A percentile compares a stretch with the other conserved stretches of the same genome.
These are phyloP conservation scores for Notothenia coriiceps DNA, from an alignment of 2,113 vertebrate genomes.

Conservation along the genomic window DNA sequence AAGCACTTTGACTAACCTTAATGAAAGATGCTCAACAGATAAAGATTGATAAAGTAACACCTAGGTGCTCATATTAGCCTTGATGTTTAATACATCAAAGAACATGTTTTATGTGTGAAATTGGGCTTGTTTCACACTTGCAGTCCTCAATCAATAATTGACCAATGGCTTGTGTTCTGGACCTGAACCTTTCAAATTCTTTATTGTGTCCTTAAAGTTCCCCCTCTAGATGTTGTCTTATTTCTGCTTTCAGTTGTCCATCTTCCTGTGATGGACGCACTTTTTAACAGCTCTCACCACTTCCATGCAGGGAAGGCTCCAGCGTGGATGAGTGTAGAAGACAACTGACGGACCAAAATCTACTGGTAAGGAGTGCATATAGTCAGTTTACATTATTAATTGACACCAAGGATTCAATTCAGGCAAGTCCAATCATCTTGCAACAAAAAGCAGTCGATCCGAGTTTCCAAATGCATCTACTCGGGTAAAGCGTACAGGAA, in stretches of 20 bases:
- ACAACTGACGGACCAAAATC: neutral
- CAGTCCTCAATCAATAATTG: too few relatives aligned
- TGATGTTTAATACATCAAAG: neutral
- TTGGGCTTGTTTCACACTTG: neutral
- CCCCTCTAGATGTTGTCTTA: neutral
- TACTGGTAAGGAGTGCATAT: neutral
- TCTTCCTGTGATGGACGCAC: neutral
- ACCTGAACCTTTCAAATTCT: too few relatives aligned
- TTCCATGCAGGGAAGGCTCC: neutral
- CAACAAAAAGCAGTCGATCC: too few relatives aligned
- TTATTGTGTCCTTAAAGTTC: too few relatives aligned
- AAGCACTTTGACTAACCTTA: too few relatives aligned
- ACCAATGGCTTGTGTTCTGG: neutral
- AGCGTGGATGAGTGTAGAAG: neutral
- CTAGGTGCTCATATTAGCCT: neutral
- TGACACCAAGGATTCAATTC: too few relatives aligned
- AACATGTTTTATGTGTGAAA: neutral
- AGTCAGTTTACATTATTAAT: too few relatives aligned
- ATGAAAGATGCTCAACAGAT: too few relatives aligned
- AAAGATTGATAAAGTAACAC: neutral
- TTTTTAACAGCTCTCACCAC: neutral
- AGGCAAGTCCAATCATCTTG: too few relatives aligned
- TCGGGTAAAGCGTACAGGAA: too few relatives aligned
- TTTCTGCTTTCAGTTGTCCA: neutral
- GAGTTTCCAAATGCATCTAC: too few relatives aligned